A percentile compares a stretch with the other conserved stretches of the same genome.
Evolutionary conservation across 2,113 vertebrate species (phyloP).

Genomic region (Pionites leucogaster): DNA sequence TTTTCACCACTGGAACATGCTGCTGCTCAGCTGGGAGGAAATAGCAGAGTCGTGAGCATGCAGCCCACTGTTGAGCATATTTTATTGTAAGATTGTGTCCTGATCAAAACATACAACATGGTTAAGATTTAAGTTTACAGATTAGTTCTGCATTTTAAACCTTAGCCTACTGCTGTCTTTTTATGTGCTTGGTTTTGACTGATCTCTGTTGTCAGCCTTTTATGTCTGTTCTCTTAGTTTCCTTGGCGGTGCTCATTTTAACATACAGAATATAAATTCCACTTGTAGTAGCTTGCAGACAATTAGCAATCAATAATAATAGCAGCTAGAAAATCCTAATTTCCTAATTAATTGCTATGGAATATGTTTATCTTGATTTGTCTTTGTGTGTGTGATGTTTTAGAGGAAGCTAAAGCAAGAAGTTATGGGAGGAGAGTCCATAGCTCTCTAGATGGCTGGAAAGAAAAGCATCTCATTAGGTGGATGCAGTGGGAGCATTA

Average conservation of each 20-base stretch:
- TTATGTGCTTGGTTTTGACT: not conserved
- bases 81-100: not conserved
- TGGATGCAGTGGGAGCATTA: constrained; percentile 33
- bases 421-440: constrained; percentile 11
- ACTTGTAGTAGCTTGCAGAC: not conserved
- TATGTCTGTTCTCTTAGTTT: not conserved
- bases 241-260: not conserved
- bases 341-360: not conserved
- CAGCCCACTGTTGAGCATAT: not conserved
- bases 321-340: constrained; percentile 1
- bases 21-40: constrained; percentile 32
- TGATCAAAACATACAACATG: not conserved
- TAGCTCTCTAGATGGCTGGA: constrained; percentile 8
- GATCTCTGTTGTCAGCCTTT: not conserved
- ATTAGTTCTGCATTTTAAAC: not conserved
- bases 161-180: not conserved
- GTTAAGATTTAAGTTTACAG: not conserved
- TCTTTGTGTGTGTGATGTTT: not conserved
- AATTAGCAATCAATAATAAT: not conserved
- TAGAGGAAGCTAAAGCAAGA: not conserved
- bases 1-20: constrained; percentile 59
- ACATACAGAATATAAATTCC: not conserved
- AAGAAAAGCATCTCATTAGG: constrained; percentile 41
- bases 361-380: not conserved
- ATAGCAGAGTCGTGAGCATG: not conserved